Conservation (phyloP, 2,888 invertebrate species). For the Drosophila lutescens region DNA sequence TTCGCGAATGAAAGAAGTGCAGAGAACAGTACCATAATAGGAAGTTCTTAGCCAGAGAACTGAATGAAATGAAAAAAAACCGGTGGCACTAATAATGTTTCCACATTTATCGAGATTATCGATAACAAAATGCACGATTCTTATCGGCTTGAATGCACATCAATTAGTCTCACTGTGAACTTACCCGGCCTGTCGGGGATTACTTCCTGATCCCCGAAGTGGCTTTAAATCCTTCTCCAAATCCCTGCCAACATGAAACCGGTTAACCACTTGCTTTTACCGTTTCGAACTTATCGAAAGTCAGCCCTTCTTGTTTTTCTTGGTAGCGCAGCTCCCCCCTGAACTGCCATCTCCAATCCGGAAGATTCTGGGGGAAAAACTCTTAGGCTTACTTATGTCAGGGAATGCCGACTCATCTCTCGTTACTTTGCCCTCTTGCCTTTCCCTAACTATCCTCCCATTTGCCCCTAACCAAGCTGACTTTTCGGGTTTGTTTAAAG, state of each 20-base stretch:
- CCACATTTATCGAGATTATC: not conserved
- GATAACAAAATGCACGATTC: not conserved
- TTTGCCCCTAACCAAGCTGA: constrained; percentile 20
- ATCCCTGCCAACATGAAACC: constrained; percentile 34
- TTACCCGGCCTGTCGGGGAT: constrained; percentile 1
- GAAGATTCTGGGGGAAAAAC: constrained; percentile 47
- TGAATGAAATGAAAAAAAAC: too few relatives aligned
- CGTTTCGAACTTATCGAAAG: constrained; percentile 38
- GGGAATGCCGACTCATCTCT: constrained; percentile 31
- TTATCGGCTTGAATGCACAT: not conserved
- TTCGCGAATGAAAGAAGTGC: not conserved
- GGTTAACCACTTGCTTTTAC: constrained; percentile 40
- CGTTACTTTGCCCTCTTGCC: constrained; percentile 20
- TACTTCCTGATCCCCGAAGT: constrained; percentile 18
- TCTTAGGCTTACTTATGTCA: constrained; percentile 76
- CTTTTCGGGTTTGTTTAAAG: constrained; percentile 67
- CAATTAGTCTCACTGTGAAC: constrained; percentile 5
- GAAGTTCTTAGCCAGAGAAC: not conserved
- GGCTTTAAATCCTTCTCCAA: constrained; percentile 14
- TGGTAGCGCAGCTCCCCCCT: not conserved
- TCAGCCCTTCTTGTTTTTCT: constrained; percentile 7
- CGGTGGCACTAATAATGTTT: too few relatives aligned
- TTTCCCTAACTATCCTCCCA: constrained; percentile 12
- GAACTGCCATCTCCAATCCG: constrained; percentile 31
- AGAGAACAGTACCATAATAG: not conserved